Conservation (phyloP, 2,888 invertebrate species). For the Calameuta filiformis region DNA sequence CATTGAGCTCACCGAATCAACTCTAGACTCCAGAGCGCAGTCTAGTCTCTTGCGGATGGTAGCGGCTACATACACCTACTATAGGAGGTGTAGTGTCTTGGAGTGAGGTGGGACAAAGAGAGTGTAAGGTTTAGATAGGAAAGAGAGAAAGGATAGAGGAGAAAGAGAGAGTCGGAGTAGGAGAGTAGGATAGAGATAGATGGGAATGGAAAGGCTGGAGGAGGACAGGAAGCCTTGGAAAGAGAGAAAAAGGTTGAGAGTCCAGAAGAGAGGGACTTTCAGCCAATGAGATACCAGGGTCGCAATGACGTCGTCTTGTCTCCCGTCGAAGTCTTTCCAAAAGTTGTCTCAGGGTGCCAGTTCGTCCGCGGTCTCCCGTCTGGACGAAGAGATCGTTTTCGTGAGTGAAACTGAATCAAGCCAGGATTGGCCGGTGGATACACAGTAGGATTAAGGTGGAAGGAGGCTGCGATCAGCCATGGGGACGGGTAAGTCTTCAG, state of each 20-base stretch:
- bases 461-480: slow-evolving; percentile 58
- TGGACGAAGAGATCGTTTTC: slow-evolving; percentile 49
- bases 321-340: slow-evolving; percentile 55
- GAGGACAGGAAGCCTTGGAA: slow-evolving; percentile 36
- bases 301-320: slow-evolving; percentile 56
- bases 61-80: neutral
- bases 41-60: slow-evolving; percentile 7
- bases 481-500: slow-evolving; percentile 59
- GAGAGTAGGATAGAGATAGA: slow-evolving; percentile 10
- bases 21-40: neutral
- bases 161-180: slow-evolving; percentile 6
- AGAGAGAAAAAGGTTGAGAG: slow-evolving; percentile 18
- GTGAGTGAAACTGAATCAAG: slow-evolving; percentile 43
- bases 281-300: slow-evolving; percentile 54
- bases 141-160: slow-evolving; percentile 8
- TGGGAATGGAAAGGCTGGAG: slow-evolving; percentile 26
- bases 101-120: neutral
- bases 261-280: slow-evolving; percentile 29
- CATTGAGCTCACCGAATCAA: slow-evolving; percentile 32
- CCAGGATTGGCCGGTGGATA: slow-evolving; percentile 46
- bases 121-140: neutral
- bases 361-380: slow-evolving; percentile 63
- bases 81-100: neutral
- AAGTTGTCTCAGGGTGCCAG: slow-evolving; percentile 55
- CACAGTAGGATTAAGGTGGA: slow-evolving; percentile 45